Evolutionary conservation across 2,888 invertebrate genomes (phyloP).

Genomic region (Drosophila antonietae): DNA sequence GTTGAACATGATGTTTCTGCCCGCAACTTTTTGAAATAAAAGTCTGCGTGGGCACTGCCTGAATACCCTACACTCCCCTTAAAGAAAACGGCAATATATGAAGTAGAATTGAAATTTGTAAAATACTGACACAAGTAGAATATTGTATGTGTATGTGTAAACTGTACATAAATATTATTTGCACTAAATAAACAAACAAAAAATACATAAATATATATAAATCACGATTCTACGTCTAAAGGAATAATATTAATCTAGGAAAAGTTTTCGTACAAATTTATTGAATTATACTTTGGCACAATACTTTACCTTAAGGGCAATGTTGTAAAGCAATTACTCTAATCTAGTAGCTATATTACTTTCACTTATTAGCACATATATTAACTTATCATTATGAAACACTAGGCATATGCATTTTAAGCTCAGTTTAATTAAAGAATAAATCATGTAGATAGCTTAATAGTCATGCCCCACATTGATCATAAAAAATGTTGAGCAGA

Average conservation of each 20-base stretch:
- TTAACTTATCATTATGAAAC: too few species aligned
- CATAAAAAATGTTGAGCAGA: neutral
- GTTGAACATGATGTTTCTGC: conserved; percentile 18
- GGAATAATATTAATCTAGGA: too few species aligned
- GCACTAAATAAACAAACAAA: too few species aligned
- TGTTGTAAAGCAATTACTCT: neutral
- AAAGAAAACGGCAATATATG: neutral
- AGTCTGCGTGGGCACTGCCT: neutral
- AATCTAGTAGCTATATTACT: neutral
- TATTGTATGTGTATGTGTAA: too few species aligned
- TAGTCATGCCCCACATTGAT: neutral
- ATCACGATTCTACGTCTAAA: too few species aligned
- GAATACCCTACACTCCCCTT: conserved; percentile 7
- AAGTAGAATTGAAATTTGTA: neutral
- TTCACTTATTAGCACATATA: too few species aligned
- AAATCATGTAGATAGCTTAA: too few species aligned
- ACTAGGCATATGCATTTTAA: neutral
- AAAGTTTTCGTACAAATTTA: too few species aligned
- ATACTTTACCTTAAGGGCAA: neutral
- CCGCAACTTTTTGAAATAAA: neutral
- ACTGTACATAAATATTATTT: too few species aligned
- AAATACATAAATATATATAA: too few species aligned
- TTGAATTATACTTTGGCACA: neutral
- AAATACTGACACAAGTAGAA: neutral
- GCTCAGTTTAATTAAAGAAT: too few species aligned